Evolutionary conservation across 1,140 invertebrate genomes (phyloP).

Genomic region (Cydia amplana): DNA sequence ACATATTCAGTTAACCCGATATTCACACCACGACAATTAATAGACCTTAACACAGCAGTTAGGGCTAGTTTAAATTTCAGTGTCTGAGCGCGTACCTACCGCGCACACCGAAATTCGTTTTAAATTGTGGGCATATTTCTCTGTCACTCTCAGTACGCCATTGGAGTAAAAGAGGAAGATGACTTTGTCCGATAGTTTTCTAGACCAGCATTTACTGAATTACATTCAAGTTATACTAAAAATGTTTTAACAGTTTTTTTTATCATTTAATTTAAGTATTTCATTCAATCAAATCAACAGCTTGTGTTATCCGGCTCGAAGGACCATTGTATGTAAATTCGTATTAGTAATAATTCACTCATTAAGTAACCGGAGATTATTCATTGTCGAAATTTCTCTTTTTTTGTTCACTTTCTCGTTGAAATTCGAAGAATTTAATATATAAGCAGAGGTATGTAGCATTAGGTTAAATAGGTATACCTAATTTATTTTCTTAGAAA

Average conservation of each 20-base stretch:
- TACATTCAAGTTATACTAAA: neutral
- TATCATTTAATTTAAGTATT: neutral
- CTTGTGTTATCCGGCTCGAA: neutral
- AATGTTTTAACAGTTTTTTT: neutral
- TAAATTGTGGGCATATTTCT: too few species aligned
- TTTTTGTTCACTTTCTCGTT: slow-evolving; percentile 14
- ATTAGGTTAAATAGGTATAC: neutral
- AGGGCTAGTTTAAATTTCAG: neutral
- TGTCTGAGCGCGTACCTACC: too few species aligned
- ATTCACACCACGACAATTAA: neutral
- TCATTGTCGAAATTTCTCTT: neutral
- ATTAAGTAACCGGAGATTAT: neutral
- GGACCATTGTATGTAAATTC: slow-evolving; percentile 7
- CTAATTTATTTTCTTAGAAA: neutral
- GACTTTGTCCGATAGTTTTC: neutral
- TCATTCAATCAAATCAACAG: neutral
- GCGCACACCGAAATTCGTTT: too few species aligned
- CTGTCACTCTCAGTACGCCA: too few species aligned
- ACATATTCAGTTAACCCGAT: neutral
- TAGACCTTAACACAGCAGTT: neutral
- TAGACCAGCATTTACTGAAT: neutral
- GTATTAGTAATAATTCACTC: neutral
- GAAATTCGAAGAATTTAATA: neutral
- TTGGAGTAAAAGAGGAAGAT: too few species aligned
- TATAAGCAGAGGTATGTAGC: neutral